Base-by-base conservation (phyloP, 2,113 vertebrate species). In the Muscicapa adusta region DNA sequence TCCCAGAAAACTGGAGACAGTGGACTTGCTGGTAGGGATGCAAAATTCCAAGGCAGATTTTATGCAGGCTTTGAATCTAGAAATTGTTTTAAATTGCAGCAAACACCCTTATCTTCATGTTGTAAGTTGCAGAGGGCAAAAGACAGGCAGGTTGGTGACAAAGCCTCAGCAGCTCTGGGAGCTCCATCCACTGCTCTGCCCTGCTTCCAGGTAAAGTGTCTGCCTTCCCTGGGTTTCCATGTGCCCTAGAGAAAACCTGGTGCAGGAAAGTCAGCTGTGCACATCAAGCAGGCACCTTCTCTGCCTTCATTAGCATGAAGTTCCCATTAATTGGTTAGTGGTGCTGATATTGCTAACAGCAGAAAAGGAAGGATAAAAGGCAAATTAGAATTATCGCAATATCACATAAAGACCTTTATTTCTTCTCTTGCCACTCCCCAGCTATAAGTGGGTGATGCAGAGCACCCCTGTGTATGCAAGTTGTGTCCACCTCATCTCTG, bases 121-220 rank as follows among this genome's bases (percentile, higher is more conserved):
- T 34, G 15, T 1, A 71, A 74, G 13, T 5, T 34, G 6, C 24
- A 58, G 48, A 86, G n/a, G 47, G 19, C 23, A 62, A 76, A 53
- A 42, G 43, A 26, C n/a, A 79, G 54, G 53, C 24, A 36, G 43
- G 29, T 54, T 34, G 33, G 42, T 78, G 47, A 10, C 29, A 67
- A 42, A 77, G 38, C n/a, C 40, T n/a, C 13, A 43, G 38, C 8
- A 47, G 36, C 14, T 43, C 10, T 0, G 0, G 6, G 19, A 13
- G 8, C 14, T 88, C 18, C 20, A 22, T 48, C 17, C 36, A 4
- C 28, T 61, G 20, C 4, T 33, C 36, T 78, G 36, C 31, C 33
- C 18, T 4, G 2, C 54, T 66, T 18, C 47, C 9, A 10, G 0
- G 0, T 38, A 45, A 24, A 25, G 2, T 34, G 6, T n/a, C 22